Conservation (phyloP, 2,113 vertebrate genomes). For the Cephalophus harveyi region DNA sequence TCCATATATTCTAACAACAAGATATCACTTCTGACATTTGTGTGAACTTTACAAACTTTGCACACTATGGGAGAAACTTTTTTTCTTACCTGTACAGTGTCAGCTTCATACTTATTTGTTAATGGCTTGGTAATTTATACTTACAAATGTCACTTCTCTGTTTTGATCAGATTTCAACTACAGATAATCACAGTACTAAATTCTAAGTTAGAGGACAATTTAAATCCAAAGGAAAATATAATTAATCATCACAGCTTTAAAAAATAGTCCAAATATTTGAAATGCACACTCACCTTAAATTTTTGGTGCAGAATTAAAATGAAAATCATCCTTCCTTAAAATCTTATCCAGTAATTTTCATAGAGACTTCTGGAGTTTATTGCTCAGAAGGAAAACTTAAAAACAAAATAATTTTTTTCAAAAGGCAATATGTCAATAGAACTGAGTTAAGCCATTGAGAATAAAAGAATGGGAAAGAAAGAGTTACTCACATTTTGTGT, state of each 20-base stretch:
- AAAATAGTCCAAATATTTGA: constrained; percentile 1
- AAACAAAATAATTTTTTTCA: not conserved
- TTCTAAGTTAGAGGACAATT: not conserved
- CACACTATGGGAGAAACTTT: not conserved
- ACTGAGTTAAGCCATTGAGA: not conserved
- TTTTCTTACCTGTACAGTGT: not conserved
- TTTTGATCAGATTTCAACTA: constrained; percentile 38
- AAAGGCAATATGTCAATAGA: not conserved
- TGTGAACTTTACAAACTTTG: not conserved
- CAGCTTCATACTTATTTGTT: not conserved
- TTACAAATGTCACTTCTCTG: not conserved
- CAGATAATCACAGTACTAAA: constrained; percentile 23
- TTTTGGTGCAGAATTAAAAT: constrained; percentile 31
- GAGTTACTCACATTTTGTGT: not conserved
- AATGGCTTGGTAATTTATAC: constrained; percentile 7
- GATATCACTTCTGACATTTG: not conserved
- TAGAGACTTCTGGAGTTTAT: not conserved
- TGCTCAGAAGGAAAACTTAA: not conserved
- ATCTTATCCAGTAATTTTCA: not conserved
- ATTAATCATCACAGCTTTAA: not conserved
- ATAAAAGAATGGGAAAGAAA: not conserved
- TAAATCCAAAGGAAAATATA: constrained; percentile 39
- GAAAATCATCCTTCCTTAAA: constrained; percentile 3
- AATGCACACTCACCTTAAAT: constrained; percentile 5
- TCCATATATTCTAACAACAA: not conserved